Conservation (phyloP, 2,113 vertebrate species). For the Opisthocomus hoazin region DNA sequence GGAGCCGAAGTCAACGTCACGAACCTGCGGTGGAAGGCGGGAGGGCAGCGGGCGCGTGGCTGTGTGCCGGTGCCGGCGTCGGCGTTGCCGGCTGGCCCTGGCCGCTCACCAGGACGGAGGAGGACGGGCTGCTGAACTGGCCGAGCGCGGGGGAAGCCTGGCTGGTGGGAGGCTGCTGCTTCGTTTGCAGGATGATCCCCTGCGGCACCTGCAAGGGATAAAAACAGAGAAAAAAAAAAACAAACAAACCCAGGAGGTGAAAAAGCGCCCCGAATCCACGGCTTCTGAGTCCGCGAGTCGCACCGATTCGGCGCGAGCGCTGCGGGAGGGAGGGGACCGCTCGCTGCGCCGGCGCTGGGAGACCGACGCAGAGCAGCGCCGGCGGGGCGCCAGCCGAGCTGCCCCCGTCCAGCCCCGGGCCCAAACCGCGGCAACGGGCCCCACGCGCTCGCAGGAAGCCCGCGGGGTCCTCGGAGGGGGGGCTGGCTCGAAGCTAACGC, state of each 20-base stretch:
- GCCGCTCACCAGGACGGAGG: slow-evolving; percentile 67
- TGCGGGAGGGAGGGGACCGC: not conserved
- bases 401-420: not conserved
- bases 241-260: not conserved
- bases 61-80: not conserved
- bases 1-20: not conserved
- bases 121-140: slow-evolving; percentile 46
- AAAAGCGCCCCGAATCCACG: not conserved
- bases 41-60: slow-evolving; percentile 58
- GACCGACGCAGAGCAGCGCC: too few species aligned
- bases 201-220: slow-evolving; percentile 77
- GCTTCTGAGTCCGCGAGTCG: too few species aligned
- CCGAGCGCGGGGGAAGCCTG: slow-evolving; percentile 28
- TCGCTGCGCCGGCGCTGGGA: too few species aligned
- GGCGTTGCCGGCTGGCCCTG: slow-evolving; percentile 42
- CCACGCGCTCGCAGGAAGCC: not conserved
- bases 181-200: slow-evolving; percentile 77
- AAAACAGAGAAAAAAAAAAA: not conserved
- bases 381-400: not conserved
- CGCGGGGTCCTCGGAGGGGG: not conserved
- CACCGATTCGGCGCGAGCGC: not conserved
- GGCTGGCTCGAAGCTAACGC: not conserved
- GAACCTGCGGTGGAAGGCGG: slow-evolving; percentile 46
- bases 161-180: slow-evolving; percentile 40
- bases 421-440: not conserved